These are phyloP conservation scores for Amblyjoppa proteus DNA, from an alignment of 2,888 invertebrate species.

Conservation along the genomic window DNA sequence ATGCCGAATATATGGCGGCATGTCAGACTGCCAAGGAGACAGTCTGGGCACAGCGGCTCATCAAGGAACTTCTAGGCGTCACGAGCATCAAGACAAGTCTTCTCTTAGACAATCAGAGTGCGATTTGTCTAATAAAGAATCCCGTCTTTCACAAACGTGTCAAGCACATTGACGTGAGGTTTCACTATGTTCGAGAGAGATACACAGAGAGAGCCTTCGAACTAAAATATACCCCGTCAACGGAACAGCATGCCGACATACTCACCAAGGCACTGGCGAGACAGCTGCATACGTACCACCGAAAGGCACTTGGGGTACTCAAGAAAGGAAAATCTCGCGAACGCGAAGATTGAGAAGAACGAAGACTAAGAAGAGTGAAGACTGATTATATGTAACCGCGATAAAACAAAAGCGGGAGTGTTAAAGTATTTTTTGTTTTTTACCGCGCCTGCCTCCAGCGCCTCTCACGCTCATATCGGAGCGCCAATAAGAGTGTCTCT, in stretches of 20 bases:
- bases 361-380: background rate
- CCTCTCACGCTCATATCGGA: background rate
- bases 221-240: conserved; percentile 54
- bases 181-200: conserved; percentile 69
- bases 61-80: conserved; percentile 66
- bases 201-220: conserved; percentile 25
- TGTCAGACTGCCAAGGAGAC: conserved; percentile 71
- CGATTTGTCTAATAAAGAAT: conserved; percentile 70
- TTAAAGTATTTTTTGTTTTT: conserved; percentile 4
- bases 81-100: conserved; percentile 56
- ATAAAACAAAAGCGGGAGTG: conserved; percentile 26
- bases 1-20: conserved; percentile 77
- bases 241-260: conserved; percentile 70
- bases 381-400: background rate
- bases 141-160: conserved; percentile 71
- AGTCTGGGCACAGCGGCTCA: conserved; percentile 71
- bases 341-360: conserved; percentile 3
- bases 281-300: background rate
- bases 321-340: background rate
- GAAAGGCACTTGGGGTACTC: conserved; percentile 14
- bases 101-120: conserved; percentile 72
- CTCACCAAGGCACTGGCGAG: conserved; percentile 70
- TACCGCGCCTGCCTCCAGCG: background rate
- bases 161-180: conserved; percentile 73
- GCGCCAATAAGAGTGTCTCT: background rate